Conservation (phyloP, 2,888 invertebrate species). For the Hecatera dysodea region DNA sequence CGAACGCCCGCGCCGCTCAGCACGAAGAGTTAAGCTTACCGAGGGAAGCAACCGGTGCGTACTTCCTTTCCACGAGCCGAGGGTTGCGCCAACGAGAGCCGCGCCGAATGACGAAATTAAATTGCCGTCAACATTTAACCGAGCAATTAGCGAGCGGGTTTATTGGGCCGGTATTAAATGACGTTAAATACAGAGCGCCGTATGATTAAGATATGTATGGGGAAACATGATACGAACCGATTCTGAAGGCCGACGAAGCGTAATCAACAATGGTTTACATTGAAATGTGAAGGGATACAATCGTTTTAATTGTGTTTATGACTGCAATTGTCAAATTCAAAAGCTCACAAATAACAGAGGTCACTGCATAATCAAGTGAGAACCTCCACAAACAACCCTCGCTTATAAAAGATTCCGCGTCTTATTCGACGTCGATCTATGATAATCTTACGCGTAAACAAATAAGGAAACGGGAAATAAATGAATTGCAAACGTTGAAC, state of each 20-base stretch:
- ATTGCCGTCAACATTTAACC: slow-evolving; percentile 76
- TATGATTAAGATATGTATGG: slow-evolving; percentile 72
- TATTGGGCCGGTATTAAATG: slow-evolving; percentile 75
- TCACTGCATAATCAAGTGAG: slow-evolving; percentile 42
- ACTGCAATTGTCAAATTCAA: slow-evolving; percentile 60
- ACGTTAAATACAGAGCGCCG: slow-evolving; percentile 71
- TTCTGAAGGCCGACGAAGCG: slow-evolving; percentile 71
- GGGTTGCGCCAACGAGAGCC: slow-evolving; percentile 65
- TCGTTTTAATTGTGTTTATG: slow-evolving; percentile 65
- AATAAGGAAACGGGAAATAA: slow-evolving; percentile 64
- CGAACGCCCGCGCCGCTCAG: slow-evolving; percentile 66
- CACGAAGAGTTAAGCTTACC: slow-evolving; percentile 63
- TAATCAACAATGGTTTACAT: slow-evolving; percentile 68
- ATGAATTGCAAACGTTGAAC: slow-evolving; percentile 55
- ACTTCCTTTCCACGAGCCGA: slow-evolving; percentile 72
- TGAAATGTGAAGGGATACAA: slow-evolving; percentile 76
- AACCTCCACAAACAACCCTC: slow-evolving; percentile 24
- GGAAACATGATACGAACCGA: slow-evolving; percentile 74
- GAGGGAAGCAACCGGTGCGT: slow-evolving; percentile 79
- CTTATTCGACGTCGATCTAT: slow-evolving; percentile 38
- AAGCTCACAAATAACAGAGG: slow-evolving; percentile 48
- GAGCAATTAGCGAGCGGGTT: slow-evolving; percentile 77
- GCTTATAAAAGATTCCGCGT: slow-evolving; percentile 21
- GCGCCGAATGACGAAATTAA: slow-evolving; percentile 75
- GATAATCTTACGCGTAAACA: slow-evolving; percentile 49